These are phyloP conservation scores for Cotesia chilonis DNA, from an alignment of 1,140 invertebrate genomes.

Conservation along the genomic window DNA sequence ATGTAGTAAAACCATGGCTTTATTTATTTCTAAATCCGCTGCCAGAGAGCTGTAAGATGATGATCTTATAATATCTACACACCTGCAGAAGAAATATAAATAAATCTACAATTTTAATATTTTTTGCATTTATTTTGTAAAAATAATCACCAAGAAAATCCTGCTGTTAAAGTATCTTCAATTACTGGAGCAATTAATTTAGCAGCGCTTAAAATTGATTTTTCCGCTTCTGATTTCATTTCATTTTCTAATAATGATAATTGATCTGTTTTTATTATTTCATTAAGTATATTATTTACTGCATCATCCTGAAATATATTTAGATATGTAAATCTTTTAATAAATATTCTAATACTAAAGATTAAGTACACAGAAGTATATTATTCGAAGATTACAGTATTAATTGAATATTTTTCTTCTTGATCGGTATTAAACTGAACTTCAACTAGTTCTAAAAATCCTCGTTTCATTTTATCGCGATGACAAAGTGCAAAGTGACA, in stretches of 20 bases:
- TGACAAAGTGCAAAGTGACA: conserved; percentile 95
- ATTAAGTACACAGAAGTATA: background rate
- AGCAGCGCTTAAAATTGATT: conserved; percentile 87
- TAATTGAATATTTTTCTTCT: conserved; percentile 78
- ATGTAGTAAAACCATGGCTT: conserved; percentile 88
- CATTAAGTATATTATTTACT: conserved; percentile 75
- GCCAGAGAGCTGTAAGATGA: conserved; percentile 79
- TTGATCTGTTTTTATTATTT: conserved; percentile 83
- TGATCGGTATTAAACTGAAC: conserved; percentile 86
- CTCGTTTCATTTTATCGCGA: conserved; percentile 92
- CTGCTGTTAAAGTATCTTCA: conserved; percentile 79
- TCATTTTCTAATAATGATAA: conserved; percentile 80
- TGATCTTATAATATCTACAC: conserved; percentile 82
- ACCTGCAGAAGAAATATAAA: conserved; percentile 66
- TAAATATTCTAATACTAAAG: background rate
- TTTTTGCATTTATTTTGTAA: conserved; percentile 20
- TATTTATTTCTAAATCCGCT: conserved; percentile 92
- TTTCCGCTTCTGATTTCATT: conserved; percentile 81
- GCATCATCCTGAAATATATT: conserved; percentile 72
- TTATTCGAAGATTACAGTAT: conserved; percentile 54
- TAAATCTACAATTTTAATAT: background rate
- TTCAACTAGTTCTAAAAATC: conserved; percentile 90
- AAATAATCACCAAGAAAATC: conserved; percentile 63
- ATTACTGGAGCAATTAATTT: conserved; percentile 91
- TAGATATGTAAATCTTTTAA: background rate